These are phyloP conservation scores for Steinernema khuongi DNA, from an alignment of 1,140 invertebrate species.

Conservation along the genomic window DNA sequence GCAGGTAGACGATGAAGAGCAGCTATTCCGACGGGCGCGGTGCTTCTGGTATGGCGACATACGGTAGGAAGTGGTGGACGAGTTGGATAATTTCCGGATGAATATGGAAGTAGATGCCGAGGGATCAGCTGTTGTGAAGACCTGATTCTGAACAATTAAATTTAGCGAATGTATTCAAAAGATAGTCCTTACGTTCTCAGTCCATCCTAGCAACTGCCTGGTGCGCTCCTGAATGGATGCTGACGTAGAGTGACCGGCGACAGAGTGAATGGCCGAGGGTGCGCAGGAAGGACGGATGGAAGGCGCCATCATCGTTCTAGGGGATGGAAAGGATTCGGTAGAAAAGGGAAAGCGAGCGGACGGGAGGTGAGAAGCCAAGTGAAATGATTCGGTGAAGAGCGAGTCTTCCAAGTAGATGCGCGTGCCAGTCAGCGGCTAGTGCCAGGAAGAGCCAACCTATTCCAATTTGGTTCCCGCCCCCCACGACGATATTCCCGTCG, in stretches of 20 bases:
- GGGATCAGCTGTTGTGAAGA: constrained; percentile 9
- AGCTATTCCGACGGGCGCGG: neutral
- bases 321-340: constrained; percentile 11
- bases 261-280: neutral
- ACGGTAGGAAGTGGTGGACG: neutral
- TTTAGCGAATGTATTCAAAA: neutral
- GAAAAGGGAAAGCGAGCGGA: constrained; percentile 12
- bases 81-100: constrained; percentile 6
- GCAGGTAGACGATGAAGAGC: neutral
- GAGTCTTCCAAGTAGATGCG: constrained; percentile 10
- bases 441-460: constrained; percentile 16
- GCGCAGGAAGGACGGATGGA: neutral
- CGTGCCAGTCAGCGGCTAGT: constrained; percentile 7
- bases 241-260: neutral
- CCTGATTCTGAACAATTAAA: neutral
- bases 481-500: constrained; percentile 16
- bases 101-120: neutral
- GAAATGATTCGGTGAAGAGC: constrained; percentile 9
- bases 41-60: constrained; percentile 5
- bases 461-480: constrained; percentile 14
- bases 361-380: constrained; percentile 16
- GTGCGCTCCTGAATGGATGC: neutral
- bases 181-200: neutral
- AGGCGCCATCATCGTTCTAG: neutral
- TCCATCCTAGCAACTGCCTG: neutral